Evolutionary conservation across 2,797 vertebrate genomes (phyloP), one percentile per base, ranked within the genome.

Genomic region (Ctenopoma multispine): DNA sequence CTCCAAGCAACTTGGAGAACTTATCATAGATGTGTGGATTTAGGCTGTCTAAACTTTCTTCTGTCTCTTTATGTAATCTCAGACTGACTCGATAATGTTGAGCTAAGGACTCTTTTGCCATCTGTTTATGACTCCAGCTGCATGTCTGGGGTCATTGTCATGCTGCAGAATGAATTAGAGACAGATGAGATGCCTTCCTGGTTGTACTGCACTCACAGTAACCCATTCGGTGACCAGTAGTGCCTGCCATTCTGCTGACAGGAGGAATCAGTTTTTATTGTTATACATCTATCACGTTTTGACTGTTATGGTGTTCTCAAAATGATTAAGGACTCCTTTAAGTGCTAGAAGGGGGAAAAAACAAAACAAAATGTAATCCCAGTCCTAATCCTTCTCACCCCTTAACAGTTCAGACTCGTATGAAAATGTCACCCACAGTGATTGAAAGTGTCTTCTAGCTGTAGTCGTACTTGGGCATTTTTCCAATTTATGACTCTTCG

Each of bases 341-440:
- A 51, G n/a, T 20, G 27, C 51, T 18, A 10, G 11, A 54, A 46
- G 43, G 20, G 27, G 29, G 49, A 46, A 56, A 31, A 63, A 40
- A n/a, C 27, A 12, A 23, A 62, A 61, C 40, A 46, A 20, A 55
- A 46, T 50, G 4, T 57, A 63, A 63, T 53, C 24, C 44, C 20
- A 17, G n/a, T 23, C 27, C 15, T 20, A 43, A 54, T 44, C 47
- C 41, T 53, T 23, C 21, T 43, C 36, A 57, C 29, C 57, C 29
- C 20, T 61, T 20, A 36, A 17, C 1, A 4, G 49, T 27, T 72
- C 17, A 14, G 14, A 24, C n/a, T 38, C 41, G 15, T 50, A 60
- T 75, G 41, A 50, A 72, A 65, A 64, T 57, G 56, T 51, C 49
- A 36, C 20, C 49, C 23, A 3, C 7, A 20, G 49, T 80, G 63